Base-by-base conservation (phyloP, 2,888 invertebrate genomes). In the Drosophila tripunctata region DNA sequence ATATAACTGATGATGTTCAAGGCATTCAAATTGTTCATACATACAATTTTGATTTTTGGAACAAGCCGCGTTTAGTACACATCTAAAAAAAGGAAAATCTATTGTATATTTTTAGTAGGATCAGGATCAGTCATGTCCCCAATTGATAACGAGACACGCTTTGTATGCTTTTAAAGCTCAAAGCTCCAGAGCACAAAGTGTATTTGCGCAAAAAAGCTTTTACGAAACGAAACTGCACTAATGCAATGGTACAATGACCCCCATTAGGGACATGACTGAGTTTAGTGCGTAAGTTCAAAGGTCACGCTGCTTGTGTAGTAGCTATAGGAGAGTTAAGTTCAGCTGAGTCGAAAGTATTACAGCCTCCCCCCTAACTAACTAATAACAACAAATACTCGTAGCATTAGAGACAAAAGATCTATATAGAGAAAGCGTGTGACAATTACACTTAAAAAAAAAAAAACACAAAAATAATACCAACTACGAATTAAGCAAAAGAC, bases 361-460 rank as follows among this genome's bases (percentile, higher is more conserved):
- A 68, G 76, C 57, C 68, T n/a, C n/a, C n/a, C n/a, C n/a, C n/a
- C n/a, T n/a, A n/a, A n/a, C n/a, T n/a, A n/a, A n/a, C 62, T 24
- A 50, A 69, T 27, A 27, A 27, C 56, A 85, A 78, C 67, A 62
- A 80, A 80, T 80, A 80, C 80, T 80, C 80, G 85, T 80, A 80
- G 80, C 60, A 57, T 78, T 75, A 78, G 64, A 57, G 22, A 43
- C 30, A 48, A 31, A 36, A 27, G 33, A 50, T 51, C 44, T 51
- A 62, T 31, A 55, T 21, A 36, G 38, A n/a, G 10, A 10, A 1
- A 58, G 35, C 48, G 45, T 56, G 58, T 48, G 63, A 60, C 43
- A 54, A 50, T 38, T 70, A 61, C 43, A 71, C 44, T 65, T 48
- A 38, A 17, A 12, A 40, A 19, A 7, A 17, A 38, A 10, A 38